Conservation (phyloP, 2,888 invertebrate species). For the Empis livida region DNA sequence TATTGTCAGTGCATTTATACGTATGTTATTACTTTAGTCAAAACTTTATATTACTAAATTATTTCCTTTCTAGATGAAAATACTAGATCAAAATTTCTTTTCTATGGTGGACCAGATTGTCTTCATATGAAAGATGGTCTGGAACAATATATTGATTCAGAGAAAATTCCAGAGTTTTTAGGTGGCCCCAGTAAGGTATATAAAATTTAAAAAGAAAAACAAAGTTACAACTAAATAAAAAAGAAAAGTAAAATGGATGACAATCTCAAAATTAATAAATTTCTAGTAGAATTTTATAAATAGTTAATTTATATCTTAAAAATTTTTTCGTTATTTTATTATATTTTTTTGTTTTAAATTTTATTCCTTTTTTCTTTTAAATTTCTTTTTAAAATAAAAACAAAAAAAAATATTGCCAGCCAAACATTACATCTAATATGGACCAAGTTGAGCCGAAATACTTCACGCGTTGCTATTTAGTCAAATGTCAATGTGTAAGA, state of each 20-base stretch:
- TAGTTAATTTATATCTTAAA: not conserved
- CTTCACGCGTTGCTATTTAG: constrained; percentile 34
- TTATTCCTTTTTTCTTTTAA: constrained; percentile 7
- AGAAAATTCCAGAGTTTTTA: constrained; percentile 81
- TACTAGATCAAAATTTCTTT: constrained; percentile 81
- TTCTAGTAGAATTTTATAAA: not conserved
- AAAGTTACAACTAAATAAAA: too few species aligned
- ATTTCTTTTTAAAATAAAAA: constrained; percentile 2
- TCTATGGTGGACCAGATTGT: constrained; percentile 83
- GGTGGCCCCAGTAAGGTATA: constrained; percentile 77
- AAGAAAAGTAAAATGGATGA: too few species aligned
- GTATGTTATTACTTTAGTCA: constrained; percentile 34
- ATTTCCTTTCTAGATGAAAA: constrained; percentile 57
- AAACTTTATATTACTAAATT: not conserved
- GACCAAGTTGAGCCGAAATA: constrained; percentile 32
- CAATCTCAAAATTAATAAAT: too few species aligned
- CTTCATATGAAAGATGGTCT: constrained; percentile 65
- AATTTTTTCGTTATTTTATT: not conserved
- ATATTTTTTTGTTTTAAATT: not conserved
- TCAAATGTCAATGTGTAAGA: constrained; percentile 37
- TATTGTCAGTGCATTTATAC: constrained; percentile 85
- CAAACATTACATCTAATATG: constrained; percentile 28
- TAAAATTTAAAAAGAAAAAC: not conserved
- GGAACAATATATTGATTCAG: constrained; percentile 70
- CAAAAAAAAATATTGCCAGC: constrained; percentile 7